A percentile compares a stretch with the other conserved stretches of the same genome.
phyloP scores from a whole-genome alignment of 2,888 invertebrate genomes.

The Copidosoma aretas region DNA sequence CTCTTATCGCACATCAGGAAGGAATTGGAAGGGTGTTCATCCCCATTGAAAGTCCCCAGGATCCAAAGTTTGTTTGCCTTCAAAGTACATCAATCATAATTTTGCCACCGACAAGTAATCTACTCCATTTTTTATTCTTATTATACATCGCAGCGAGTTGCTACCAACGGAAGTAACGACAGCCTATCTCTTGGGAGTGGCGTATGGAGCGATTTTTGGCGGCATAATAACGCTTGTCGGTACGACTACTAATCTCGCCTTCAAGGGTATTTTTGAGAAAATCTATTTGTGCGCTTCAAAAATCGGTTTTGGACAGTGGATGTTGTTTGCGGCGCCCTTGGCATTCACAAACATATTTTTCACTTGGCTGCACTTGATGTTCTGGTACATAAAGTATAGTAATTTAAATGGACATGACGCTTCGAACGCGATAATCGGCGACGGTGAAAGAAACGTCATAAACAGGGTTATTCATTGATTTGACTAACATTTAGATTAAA shows the following conservation, averaged over 20 bases:
- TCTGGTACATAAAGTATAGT: too few species aligned
- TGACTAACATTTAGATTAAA: too few species aligned
- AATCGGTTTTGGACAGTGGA: conserved; percentile 63
- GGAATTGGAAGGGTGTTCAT: conserved; percentile 33
- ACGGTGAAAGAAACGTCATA: conserved; percentile 53
- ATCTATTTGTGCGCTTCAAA: conserved; percentile 47
- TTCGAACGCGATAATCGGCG: conserved; percentile 44
- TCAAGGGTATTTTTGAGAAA: conserved; percentile 59
- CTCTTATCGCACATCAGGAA: conserved; percentile 18
- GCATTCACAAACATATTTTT: conserved; percentile 60
- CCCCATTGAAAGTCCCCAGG: neutral
- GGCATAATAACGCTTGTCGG: conserved; percentile 62
- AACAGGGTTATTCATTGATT: conserved; percentile 45
- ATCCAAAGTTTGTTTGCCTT: too few species aligned
- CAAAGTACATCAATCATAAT: too few species aligned
- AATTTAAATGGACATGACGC: conserved; percentile 49
- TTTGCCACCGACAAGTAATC: too few species aligned
- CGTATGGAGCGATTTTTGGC: conserved; percentile 60
- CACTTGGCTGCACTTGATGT: conserved; percentile 64
- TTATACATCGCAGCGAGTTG: too few species aligned
- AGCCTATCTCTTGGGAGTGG: conserved; percentile 53
- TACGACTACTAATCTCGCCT: conserved; percentile 61
- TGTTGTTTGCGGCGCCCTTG: conserved; percentile 63
- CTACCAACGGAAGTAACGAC: conserved; percentile 49
- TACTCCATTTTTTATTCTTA: too few species aligned